phyloP scores from a whole-genome alignment of 2,888 invertebrate genomes.

The Machimus rusticus region DNA sequence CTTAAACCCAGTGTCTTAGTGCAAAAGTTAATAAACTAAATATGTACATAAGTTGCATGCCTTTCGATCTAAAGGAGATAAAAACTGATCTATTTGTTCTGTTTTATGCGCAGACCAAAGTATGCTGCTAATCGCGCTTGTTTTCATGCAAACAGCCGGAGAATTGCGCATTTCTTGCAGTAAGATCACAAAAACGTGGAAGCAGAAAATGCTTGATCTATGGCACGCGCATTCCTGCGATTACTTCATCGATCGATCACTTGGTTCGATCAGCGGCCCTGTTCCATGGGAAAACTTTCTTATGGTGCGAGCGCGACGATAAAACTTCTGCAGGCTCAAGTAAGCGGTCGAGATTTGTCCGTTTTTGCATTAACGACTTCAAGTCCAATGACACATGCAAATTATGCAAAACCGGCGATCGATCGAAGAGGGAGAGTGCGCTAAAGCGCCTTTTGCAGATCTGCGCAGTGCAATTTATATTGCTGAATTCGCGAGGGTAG shows the following conservation, averaged over 20 bases:
- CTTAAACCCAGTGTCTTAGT: neutral
- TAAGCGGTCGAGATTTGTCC: neutral
- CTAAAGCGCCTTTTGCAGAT: neutral
- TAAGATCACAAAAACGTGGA: neutral
- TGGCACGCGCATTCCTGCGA: neutral
- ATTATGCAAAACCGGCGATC: neutral
- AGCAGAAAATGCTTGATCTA: neutral
- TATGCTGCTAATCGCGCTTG: neutral
- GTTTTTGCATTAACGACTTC: neutral
- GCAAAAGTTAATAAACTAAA: neutral
- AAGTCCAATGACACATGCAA: constrained; percentile 2
- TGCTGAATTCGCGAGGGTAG: neutral
- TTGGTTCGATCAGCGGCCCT: neutral
- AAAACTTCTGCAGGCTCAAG: neutral
- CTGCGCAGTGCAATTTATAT: neutral
- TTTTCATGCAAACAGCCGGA: neutral
- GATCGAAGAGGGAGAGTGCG: neutral
- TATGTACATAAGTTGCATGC: neutral
- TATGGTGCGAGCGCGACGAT: neutral
- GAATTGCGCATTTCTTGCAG: neutral
- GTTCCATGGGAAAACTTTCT: neutral
- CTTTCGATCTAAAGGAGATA: neutral
- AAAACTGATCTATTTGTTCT: neutral
- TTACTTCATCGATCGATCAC: neutral
- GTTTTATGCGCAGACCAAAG: neutral